These are phyloP conservation scores for Tachystola acroxantha DNA, from an alignment of 2,888 invertebrate genomes.

Conservation along the genomic window DNA sequence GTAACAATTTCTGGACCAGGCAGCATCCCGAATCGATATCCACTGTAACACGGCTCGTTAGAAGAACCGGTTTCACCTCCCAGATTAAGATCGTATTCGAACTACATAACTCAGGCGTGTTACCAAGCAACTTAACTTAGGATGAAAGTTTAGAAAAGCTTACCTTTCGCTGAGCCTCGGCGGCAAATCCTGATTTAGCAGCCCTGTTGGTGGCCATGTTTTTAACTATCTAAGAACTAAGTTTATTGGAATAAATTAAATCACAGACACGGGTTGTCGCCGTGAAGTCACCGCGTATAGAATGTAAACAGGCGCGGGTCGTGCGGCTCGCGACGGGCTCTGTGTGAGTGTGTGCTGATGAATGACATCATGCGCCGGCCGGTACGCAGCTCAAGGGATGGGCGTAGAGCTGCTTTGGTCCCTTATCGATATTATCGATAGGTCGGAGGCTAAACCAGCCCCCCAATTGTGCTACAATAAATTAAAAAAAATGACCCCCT, in stretches of 20 bases:
- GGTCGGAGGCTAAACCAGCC: too few relatives aligned
- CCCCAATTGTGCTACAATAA: too few relatives aligned
- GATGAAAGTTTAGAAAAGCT: slow-evolving; percentile 36
- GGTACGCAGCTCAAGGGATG: slow-evolving; percentile 30
- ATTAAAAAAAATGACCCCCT: too few relatives aligned
- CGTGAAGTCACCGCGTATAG: slow-evolving; percentile 63
- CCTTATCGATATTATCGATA: too few relatives aligned
- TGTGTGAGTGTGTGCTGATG: slow-evolving; percentile 68
- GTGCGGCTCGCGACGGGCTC: slow-evolving; percentile 25
- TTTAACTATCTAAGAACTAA: slow-evolving; percentile 43
- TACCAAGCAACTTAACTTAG: slow-evolving; percentile 13
- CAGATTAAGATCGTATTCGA: slow-evolving; percentile 22
- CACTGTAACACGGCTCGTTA: slow-evolving; percentile 5
- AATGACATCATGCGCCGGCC: slow-evolving; percentile 70
- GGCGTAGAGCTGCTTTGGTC: slow-evolving; percentile 13
- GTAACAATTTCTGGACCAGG: slow-evolving; percentile 56
- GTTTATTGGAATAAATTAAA: slow-evolving; percentile 47
- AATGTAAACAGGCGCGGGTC: slow-evolving; percentile 67
- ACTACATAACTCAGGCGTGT: slow-evolving; percentile 13
- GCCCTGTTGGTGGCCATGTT: slow-evolving; percentile 90
- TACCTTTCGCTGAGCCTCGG: slow-evolving; percentile 97
- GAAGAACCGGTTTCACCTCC: not conserved
- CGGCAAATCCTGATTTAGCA: slow-evolving; percentile 95
- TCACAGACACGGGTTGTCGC: slow-evolving; percentile 61
- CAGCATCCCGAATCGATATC: slow-evolving; percentile 69